Evolutionary conservation across 2,113 vertebrate genomes (phyloP).

Genomic region (Morphnarchus princeps): DNA sequence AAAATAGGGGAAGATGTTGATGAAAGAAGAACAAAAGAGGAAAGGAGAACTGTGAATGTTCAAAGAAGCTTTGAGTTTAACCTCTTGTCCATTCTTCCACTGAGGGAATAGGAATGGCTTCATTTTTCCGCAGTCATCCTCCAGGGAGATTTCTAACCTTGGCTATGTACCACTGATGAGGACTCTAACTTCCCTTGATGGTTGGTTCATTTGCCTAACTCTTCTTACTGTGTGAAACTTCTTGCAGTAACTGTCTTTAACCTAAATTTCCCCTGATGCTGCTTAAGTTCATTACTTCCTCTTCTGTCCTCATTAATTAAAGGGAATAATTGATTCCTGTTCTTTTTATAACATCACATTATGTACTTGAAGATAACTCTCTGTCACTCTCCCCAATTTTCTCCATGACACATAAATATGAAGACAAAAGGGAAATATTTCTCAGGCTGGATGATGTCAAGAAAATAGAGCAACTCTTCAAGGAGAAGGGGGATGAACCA

Average conservation of each 20-base stretch:
- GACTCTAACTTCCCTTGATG: background rate
- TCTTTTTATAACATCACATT: constrained; percentile 43
- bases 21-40: background rate
- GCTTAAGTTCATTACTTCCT: constrained; percentile 58
- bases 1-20: background rate
- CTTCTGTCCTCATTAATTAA: constrained; percentile 50
- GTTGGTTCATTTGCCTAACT: background rate
- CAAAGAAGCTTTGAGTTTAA: constrained; percentile 2
- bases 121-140: background rate
- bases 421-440: constrained; percentile 28
- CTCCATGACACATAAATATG: background rate
- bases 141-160: constrained; percentile 23
- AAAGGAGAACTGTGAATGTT: background rate
- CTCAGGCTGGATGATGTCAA: background rate
- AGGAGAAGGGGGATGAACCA: background rate
- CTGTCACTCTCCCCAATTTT: background rate
- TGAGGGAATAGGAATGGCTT: background rate
- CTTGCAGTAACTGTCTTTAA: background rate
- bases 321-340: constrained; percentile 49
- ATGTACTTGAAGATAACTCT: constrained; percentile 9
- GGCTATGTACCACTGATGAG: background rate
- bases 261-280: constrained; percentile 54
- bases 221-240: constrained; percentile 3
- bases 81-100: background rate
- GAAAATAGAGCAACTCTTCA: background rate